Conservation (phyloP, 2,797 vertebrate species). For the Amniataba percoides region DNA sequence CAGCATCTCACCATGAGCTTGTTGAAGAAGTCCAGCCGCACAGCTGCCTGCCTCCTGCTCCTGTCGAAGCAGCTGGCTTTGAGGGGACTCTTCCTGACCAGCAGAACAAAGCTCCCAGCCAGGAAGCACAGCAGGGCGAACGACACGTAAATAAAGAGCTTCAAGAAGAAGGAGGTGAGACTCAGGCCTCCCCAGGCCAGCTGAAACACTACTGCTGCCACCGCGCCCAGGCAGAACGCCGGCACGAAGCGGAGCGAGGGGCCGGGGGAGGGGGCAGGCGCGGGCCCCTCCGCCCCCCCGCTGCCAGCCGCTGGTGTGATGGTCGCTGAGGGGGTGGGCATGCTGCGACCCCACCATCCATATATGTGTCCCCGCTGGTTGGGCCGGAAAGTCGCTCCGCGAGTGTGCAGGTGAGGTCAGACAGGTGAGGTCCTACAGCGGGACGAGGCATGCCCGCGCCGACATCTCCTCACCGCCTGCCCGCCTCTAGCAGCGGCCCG, state of each 20-base stretch:
- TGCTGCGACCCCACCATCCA: constrained; percentile 82
- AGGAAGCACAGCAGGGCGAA: constrained; percentile 86
- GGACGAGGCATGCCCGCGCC: constrained; percentile 77
- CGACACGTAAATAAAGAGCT: constrained; percentile 86
- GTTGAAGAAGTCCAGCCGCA: constrained; percentile 78
- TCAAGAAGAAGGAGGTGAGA: constrained; percentile 86
- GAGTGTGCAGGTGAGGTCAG: constrained; percentile 31
- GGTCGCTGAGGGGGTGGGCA: constrained; percentile 77
- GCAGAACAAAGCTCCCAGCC: constrained; percentile 83
- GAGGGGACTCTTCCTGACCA: constrained; percentile 83
- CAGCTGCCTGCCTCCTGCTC: constrained; percentile 66
- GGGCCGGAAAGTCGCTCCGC: constrained; percentile 47
- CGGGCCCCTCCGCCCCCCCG: constrained; percentile 67
- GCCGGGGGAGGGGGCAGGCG: constrained; percentile 67
- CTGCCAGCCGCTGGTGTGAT: constrained; percentile 59
- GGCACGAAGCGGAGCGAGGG: constrained; percentile 80
- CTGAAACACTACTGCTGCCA: constrained; percentile 83
- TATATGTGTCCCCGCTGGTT: constrained; percentile 65
- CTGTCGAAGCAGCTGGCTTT: constrained; percentile 81
- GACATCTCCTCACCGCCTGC: constrained; percentile 73
- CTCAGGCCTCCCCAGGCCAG: constrained; percentile 83
- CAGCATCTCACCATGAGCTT: constrained; percentile 83
- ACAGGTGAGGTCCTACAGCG: no score
- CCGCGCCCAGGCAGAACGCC: constrained; percentile 82
- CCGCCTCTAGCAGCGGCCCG: constrained; percentile 55